Evolutionary conservation across 1,140 invertebrate species (phyloP).

Genomic region (Achatina immaculata): DNA sequence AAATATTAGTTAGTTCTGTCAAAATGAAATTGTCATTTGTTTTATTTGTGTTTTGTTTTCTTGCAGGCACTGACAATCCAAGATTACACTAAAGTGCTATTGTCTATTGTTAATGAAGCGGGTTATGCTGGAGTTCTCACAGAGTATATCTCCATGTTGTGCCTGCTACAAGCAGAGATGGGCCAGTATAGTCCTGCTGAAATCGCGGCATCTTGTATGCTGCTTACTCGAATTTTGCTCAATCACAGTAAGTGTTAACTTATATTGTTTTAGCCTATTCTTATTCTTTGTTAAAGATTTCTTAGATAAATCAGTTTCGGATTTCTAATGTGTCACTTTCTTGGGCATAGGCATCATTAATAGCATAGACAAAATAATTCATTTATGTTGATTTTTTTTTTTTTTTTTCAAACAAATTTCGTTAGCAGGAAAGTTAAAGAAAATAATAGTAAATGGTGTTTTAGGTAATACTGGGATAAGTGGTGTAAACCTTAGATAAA

Average conservation of each 20-base stretch:
- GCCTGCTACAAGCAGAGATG: constrained; percentile 66
- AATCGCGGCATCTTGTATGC: constrained; percentile 63
- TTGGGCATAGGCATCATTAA: too few species aligned
- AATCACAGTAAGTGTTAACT: constrained; percentile 57
- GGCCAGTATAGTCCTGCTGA: constrained; percentile 64
- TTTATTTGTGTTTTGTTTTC: constrained; percentile 19
- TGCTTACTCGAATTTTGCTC: constrained; percentile 60
- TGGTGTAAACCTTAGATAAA: too few species aligned
- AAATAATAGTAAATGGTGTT: too few species aligned
- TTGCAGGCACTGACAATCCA: constrained; percentile 57
- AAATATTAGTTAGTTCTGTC: too few species aligned
- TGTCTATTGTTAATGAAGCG: constrained; percentile 49
- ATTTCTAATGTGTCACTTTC: not conserved
- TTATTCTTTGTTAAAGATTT: too few species aligned
- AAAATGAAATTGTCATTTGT: too few species aligned
- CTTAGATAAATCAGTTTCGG: too few species aligned
- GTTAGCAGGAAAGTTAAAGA: too few species aligned
- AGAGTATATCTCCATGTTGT: constrained; percentile 67
- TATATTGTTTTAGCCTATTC: not conserved
- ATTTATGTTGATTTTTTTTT: too few species aligned
- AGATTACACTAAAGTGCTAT: constrained; percentile 64
- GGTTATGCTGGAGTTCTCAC: constrained; percentile 50
- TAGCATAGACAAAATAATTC: too few species aligned
- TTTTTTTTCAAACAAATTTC: too few species aligned
- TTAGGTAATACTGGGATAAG: too few species aligned